Percentiles rank a stretch among this genome's conserved stretches.
phyloP scores from a whole-genome alignment of 2,113 vertebrate genomes.

The Toxotes jaculatrix region DNA sequence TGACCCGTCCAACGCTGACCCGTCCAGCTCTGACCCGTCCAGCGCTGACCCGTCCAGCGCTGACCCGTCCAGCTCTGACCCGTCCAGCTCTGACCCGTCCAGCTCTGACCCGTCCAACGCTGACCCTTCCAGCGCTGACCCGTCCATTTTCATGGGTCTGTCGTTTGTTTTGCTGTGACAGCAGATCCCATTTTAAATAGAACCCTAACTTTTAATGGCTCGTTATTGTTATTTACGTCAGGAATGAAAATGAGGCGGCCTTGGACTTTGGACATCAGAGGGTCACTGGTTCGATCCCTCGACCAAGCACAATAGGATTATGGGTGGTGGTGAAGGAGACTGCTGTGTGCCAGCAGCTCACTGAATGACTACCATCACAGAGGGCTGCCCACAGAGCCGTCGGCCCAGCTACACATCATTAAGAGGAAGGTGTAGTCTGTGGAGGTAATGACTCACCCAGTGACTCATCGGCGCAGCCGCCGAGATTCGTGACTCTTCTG shows the following conservation, averaged over 20 bases:
- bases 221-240: too few relatives aligned
- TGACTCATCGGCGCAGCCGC: slow-evolving; percentile 27
- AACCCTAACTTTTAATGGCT: neutral
- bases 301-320: too few relatives aligned
- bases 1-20: too few relatives aligned
- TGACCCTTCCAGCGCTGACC: too few relatives aligned
- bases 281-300: too few relatives aligned
- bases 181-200: neutral
- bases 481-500: slow-evolving; percentile 22
- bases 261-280: too few relatives aligned
- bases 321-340: neutral
- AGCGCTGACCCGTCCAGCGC: too few relatives aligned
- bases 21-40: too few relatives aligned
- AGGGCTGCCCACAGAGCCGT: neutral
- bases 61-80: too few relatives aligned
- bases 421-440: slow-evolving; percentile 2
- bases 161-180: slow-evolving; percentile 3
- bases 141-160: neutral
- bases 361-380: neutral
- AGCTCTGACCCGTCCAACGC: too few relatives aligned
- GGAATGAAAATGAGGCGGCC: too few relatives aligned
- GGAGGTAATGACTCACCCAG: slow-evolving; percentile 12
- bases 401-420: neutral
- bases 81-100: too few relatives aligned
- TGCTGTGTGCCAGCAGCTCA: neutral